These are phyloP conservation scores for Anoplophora glabripennis DNA, from an alignment of 1,140 invertebrate species.

Conservation along the genomic window DNA sequence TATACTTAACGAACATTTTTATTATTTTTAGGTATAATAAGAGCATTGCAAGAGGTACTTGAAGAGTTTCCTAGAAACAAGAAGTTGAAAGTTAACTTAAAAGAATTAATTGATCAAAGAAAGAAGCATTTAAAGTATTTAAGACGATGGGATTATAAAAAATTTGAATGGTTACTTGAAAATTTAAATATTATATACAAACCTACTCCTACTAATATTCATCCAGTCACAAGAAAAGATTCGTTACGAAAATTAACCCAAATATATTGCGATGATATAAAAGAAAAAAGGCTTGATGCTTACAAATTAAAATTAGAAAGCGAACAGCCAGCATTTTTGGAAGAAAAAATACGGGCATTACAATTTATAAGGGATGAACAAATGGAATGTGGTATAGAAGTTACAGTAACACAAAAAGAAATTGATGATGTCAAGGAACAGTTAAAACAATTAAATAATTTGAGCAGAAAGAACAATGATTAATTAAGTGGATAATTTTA, in stretches of 20 bases:
- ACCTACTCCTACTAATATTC: slow-evolving; percentile 59
- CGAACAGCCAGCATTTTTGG: slow-evolving; percentile 67
- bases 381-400: slow-evolving; percentile 58
- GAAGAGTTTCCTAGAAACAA: slow-evolving; percentile 53
- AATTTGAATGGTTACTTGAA: slow-evolving; percentile 84
- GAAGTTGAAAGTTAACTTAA: slow-evolving; percentile 55
- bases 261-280: slow-evolving; percentile 65
- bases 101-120: slow-evolving; percentile 73
- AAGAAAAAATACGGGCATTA: slow-evolving; percentile 60
- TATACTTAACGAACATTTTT: not conserved
- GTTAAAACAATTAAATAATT: slow-evolving; percentile 48
- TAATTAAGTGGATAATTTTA: no score
- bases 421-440: slow-evolving; percentile 59
- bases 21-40: slow-evolving; percentile 48
- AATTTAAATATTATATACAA: slow-evolving; percentile 75
- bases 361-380: slow-evolving; percentile 71
- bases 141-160: slow-evolving; percentile 72
- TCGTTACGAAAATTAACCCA: slow-evolving; percentile 63
- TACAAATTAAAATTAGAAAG: slow-evolving; percentile 60
- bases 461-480: no score
- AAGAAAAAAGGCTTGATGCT: slow-evolving; percentile 59
- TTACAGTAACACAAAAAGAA: slow-evolving; percentile 64
- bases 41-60: slow-evolving; percentile 55
- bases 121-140: slow-evolving; percentile 69
- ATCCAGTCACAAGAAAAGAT: slow-evolving; percentile 63